These are phyloP conservation scores for Rhyacophila brunnea DNA, from an alignment of 1,140 invertebrate genomes.

Conservation along the genomic window DNA sequence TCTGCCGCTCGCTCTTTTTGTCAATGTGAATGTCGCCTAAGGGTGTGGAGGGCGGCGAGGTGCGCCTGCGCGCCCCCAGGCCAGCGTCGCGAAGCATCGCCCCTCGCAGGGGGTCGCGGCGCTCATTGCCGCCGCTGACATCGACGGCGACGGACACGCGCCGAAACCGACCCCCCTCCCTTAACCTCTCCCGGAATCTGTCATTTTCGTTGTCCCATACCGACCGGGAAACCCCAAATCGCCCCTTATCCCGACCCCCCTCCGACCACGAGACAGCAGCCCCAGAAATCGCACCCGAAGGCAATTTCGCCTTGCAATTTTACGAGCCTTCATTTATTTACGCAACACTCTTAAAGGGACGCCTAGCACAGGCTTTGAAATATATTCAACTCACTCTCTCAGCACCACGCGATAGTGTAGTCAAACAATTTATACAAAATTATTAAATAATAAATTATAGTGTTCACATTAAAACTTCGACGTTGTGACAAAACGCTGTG, in stretches of 20 bases:
- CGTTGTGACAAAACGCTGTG: slow-evolving; percentile 21
- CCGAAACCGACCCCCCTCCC: slow-evolving; percentile 34
- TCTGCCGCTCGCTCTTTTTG: too few species aligned
- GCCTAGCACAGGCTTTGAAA: too few species aligned
- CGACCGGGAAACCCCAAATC: slow-evolving; percentile 39
- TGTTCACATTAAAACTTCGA: slow-evolving; percentile 5
- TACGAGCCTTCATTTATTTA: too few species aligned
- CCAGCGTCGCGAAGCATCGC: slow-evolving; percentile 7
- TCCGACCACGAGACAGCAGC: slow-evolving; percentile 11
- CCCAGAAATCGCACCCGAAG: not conserved
- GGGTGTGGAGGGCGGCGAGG: slow-evolving; percentile 1
- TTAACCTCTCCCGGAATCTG: slow-evolving; percentile 32
- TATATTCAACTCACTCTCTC: not conserved
- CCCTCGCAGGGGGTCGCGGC: not conserved
- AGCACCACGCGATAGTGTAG: not conserved
- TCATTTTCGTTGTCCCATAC: not conserved
- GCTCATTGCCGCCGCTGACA: slow-evolving; percentile 33
- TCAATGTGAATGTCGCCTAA: too few species aligned
- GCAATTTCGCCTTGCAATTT: not conserved
- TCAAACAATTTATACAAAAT: too few species aligned
- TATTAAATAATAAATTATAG: not conserved
- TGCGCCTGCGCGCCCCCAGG: slow-evolving; percentile 7
- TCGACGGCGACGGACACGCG: slow-evolving; percentile 28
- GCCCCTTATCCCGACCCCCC: slow-evolving; percentile 40
- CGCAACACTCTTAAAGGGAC: too few species aligned